Conservation (phyloP, 1,140 invertebrate species). For the Andricus grossulariae region DNA sequence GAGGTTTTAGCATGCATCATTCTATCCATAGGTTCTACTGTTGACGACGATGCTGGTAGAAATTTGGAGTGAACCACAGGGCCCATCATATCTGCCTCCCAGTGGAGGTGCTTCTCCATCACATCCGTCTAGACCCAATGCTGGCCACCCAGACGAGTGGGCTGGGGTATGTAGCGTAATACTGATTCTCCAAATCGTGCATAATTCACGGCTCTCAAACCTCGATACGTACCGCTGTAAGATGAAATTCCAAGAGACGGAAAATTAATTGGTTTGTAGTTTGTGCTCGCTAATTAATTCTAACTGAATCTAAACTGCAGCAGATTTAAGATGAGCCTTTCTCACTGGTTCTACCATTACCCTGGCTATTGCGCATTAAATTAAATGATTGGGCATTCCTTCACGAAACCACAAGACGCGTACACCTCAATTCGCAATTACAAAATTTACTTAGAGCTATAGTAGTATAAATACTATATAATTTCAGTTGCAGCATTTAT, state of each 20-base stretch:
- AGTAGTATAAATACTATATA: slow-evolving; percentile 5
- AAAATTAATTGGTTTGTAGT: slow-evolving; percentile 2
- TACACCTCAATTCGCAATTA: not conserved
- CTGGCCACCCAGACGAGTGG: slow-evolving; percentile 73
- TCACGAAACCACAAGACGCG: slow-evolving; percentile 5
- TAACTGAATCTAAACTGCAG: not conserved
- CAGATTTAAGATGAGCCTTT: slow-evolving; percentile 14
- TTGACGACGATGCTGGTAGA: slow-evolving; percentile 64
- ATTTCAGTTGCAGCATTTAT: slow-evolving; percentile 1
- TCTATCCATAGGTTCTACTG: slow-evolving; percentile 61
- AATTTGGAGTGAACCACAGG: slow-evolving; percentile 71
- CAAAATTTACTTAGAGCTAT: not conserved
- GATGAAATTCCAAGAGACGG: slow-evolving; percentile 14
- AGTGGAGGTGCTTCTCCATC: slow-evolving; percentile 59
- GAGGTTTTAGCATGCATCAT: slow-evolving; percentile 46
- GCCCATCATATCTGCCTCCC: slow-evolving; percentile 77
- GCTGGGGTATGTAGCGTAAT: slow-evolving; percentile 67
- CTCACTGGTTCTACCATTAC: not conserved
- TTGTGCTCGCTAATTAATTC: not conserved
- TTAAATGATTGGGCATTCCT: slow-evolving; percentile 24
- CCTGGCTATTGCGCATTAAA: slow-evolving; percentile 4
- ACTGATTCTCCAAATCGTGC: slow-evolving; percentile 26
- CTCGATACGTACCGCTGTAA: not conserved
- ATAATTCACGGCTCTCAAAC: slow-evolving; percentile 14
- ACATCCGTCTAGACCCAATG: slow-evolving; percentile 45